Base-by-base conservation (phyloP, 64 coral and sea anemone species). In the Astreopora myriophthalma region DNA sequence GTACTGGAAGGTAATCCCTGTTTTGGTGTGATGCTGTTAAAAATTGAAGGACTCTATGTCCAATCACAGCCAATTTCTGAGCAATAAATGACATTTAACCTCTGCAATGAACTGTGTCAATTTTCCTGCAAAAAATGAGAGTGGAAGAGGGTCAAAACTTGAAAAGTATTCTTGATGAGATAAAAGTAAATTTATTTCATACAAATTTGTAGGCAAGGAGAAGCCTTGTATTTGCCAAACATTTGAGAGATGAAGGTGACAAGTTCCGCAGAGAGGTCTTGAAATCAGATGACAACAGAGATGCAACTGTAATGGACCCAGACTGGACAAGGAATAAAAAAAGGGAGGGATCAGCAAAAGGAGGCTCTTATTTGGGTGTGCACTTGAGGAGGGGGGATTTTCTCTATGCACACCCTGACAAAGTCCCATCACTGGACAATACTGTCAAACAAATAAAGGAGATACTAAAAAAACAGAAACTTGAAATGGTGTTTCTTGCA, bases 251-350 rank as follows among this genome's bases (percentile, higher is more conserved):
- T 36, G 93, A 96, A 74, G 97, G 94, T 30, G 97, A 99, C 76
- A 99, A 95, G 31, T 99, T 93, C 82, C 86, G 97, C 19, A 55
- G 55, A 58, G 88, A 99, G 71, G 24, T 93, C 38, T 64, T 99
- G 57, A 88, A 99, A 31, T 99, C 97, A 74, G 89, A 85, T 69
- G 97, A 99, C 40, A 75, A 99, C 40, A 85, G 68, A 3, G 97
- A 99, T 87, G 62, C 55, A 2, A 99, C 97, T 37, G 75, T 96
- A 6, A 94, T 96, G 94, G 83, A 99, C 30, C 81, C 73, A 48
- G 94, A 99, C 61, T 99, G 97, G 97, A 95, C 90, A 44, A 99
- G 96, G 76, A 99, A 99, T 49, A 63, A 88, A 20, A 99, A 99
- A 35, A 90, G 85, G 48, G 97, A 99, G 84, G 94, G 97, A 1